Conservation (phyloP, 2,797 vertebrate species). For the Sebastes vulpes region DNA sequence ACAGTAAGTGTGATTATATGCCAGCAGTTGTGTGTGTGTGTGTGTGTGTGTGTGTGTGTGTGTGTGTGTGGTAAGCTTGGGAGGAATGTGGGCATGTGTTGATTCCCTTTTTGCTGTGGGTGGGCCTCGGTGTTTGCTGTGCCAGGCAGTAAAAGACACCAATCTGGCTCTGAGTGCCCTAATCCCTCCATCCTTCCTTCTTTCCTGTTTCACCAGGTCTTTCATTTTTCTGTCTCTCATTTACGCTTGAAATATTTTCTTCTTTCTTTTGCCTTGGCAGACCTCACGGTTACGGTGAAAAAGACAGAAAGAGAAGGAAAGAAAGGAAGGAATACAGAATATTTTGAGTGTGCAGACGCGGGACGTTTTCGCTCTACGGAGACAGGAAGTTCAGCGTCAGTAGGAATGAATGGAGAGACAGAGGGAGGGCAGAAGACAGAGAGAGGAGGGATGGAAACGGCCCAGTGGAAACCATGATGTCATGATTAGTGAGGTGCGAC, state of each 20-base stretch:
- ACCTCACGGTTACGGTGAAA: not conserved
- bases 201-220: conserved; percentile 37
- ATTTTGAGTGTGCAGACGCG: conserved; percentile 11
- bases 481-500: conserved; percentile 81
- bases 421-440: conserved; percentile 45
- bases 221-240: conserved; percentile 27
- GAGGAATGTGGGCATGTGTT: conserved; percentile 51
- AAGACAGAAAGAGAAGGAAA: not conserved
- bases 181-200: conserved; percentile 55
- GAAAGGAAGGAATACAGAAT: not conserved
- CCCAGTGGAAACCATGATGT: conserved; percentile 82
- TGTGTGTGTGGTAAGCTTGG: conserved; percentile 32
- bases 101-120: conserved; percentile 44
- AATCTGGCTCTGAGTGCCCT: conserved; percentile 30
- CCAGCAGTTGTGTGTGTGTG: not conserved
- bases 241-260: conserved; percentile 20
- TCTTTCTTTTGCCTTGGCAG: not conserved
- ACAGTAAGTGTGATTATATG: conserved; percentile 16
- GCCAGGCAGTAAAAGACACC: conserved; percentile 64
- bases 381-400: conserved; percentile 67
- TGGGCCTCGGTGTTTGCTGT: conserved; percentile 54
- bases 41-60: not conserved
- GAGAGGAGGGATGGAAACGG: conserved; percentile 57
- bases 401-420: conserved; percentile 53
- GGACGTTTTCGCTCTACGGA: conserved; percentile 31